These are phyloP conservation scores for Sebastes hopkinsi DNA, from an alignment of 2,797 vertebrate genomes.

Conservation along the genomic window DNA sequence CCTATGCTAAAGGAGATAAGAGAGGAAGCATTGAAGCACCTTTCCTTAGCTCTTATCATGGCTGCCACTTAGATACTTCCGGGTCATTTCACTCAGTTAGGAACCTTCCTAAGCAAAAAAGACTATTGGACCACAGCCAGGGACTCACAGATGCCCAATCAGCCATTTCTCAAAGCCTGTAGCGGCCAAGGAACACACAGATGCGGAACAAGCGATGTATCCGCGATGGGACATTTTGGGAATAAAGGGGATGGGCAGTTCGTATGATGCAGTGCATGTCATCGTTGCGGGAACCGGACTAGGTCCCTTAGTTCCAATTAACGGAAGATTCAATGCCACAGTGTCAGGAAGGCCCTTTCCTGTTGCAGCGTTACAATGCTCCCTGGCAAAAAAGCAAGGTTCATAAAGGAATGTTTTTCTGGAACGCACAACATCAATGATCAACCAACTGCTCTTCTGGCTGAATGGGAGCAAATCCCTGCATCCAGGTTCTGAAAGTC, in stretches of 20 bases:
- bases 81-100: no score
- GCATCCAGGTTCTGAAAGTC: not conserved
- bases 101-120: no score
- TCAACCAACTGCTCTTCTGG: not conserved
- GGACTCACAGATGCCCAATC: constrained; percentile 30
- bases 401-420: not conserved
- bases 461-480: not conserved
- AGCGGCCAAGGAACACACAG: no score
- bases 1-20: not conserved
- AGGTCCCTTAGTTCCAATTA: not conserved
- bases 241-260: not conserved
- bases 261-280: not conserved
- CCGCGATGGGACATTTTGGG: not conserved
- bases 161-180: constrained; percentile 17
- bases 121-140: no score
- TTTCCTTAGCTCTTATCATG: not conserved
- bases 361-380: not conserved
- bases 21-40: not conserved
- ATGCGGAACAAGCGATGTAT: not conserved
- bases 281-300: not conserved
- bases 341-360: not conserved
- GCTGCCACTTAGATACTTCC: no score
- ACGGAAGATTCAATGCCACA: not conserved
- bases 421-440: not conserved
- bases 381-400: not conserved